These are phyloP conservation scores for Choloepus didactylus DNA, from an alignment of 2,797 vertebrate genomes.

Conservation along the genomic window DNA sequence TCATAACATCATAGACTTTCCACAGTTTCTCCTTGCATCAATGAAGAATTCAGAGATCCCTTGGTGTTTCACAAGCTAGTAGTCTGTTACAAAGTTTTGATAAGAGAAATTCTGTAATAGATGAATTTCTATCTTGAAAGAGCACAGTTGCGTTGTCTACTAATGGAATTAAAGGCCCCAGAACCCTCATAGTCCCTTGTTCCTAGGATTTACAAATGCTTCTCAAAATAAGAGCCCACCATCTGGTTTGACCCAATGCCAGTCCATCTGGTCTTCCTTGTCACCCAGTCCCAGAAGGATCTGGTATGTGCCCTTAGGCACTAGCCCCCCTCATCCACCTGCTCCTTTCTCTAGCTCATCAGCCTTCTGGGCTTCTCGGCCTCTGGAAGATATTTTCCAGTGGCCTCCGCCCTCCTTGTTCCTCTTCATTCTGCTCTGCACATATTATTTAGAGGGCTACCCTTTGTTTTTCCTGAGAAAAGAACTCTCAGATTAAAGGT, in stretches of 20 bases:
- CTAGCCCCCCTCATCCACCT: neutral
- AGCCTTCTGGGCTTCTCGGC: conserved; percentile 61
- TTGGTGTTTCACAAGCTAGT: conserved; percentile 1
- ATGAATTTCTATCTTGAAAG: conserved; percentile 72
- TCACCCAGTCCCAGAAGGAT: neutral
- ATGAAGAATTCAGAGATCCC: conserved; percentile 27
- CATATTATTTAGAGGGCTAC: conserved; percentile 38
- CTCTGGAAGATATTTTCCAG: conserved; percentile 62
- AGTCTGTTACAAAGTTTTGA: conserved; percentile 38
- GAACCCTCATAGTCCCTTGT: conserved; percentile 60
- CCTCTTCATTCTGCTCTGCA: conserved; percentile 16
- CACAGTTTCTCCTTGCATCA: conserved; percentile 4
- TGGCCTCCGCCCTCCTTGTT: neutral
- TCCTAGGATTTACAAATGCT: conserved; percentile 72
- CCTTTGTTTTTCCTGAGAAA: conserved; percentile 56
- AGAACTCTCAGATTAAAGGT: conserved; percentile 41
- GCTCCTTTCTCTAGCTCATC: conserved; percentile 3
- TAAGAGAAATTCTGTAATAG: conserved; percentile 53
- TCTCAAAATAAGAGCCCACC: conserved; percentile 75
- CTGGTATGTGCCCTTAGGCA: conserved; percentile 33
- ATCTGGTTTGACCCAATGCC: conserved; percentile 68
- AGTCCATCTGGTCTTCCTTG: conserved; percentile 65
- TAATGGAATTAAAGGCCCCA: conserved; percentile 66
- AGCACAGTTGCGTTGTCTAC: conserved; percentile 60
- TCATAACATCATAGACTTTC: neutral